These are phyloP conservation scores for Steinernema carpocapsae DNA, from an alignment of 2,888 invertebrate species.

Conservation along the genomic window DNA sequence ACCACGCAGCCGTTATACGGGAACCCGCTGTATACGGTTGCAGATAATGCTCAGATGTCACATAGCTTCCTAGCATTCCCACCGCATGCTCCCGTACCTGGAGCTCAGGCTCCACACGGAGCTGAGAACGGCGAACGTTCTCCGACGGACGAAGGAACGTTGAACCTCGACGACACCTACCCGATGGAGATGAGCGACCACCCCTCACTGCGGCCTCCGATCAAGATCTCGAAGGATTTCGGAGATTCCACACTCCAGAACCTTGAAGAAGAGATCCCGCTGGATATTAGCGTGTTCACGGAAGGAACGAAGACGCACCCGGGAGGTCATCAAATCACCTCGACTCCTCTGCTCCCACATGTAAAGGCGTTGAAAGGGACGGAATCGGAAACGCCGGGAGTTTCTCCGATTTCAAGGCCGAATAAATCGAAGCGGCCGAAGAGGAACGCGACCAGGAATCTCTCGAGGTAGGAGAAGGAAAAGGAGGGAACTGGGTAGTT, in stretches of 20 bases:
- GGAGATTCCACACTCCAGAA: background rate
- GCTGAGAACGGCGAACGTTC: no score
- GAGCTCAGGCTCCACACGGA: no score
- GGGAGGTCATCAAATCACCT: background rate
- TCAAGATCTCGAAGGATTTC: background rate
- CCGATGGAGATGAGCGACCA: slow-evolving; percentile 19
- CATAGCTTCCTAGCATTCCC: no score
- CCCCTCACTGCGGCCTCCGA: background rate
- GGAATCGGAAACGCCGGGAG: background rate
- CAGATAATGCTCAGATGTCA: no score
- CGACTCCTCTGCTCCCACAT: background rate
- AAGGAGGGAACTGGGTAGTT: background rate
- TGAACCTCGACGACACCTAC: slow-evolving; percentile 10
- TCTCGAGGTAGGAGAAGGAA: background rate
- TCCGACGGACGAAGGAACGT: background rate
- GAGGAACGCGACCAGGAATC: background rate
- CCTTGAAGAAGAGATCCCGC: background rate
- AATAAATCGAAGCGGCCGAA: background rate
- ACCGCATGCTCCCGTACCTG: no score
- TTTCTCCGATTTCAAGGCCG: slow-evolving; percentile 6
- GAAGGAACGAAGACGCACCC: background rate
- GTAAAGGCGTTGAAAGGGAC: background rate
- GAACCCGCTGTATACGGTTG: background rate
- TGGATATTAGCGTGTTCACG: background rate
- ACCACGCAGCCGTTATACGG: slow-evolving; percentile 1